Evolutionary conservation across 2,113 vertebrate species (phyloP), one percentile per base, ranked within the genome.

Genomic region (Apteryx mantelli): DNA sequence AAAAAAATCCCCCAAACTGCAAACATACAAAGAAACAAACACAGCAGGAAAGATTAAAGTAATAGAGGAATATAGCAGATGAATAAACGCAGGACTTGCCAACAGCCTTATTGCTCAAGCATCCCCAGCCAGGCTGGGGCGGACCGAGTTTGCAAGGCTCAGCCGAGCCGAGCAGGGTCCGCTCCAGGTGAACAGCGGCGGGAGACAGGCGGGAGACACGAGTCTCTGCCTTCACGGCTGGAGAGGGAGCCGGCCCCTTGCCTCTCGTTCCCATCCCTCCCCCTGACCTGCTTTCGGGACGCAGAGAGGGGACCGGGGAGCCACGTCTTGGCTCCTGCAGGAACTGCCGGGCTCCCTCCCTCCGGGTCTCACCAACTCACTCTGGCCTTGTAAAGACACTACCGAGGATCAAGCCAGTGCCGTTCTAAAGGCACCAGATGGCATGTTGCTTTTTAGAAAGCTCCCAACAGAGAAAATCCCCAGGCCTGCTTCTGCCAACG

Each of bases 51-150:
- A 58, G 32, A 11, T 60, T 30, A 34, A 60, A 34, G 56, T 32
- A 60, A 34, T 5, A 60, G 56, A 19, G 30, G 56, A 19, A 60
- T 9, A 6, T 60, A 60, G 34, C 19, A 21, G 56, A 32, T 19
- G 56, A 60, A 60, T 19, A 60, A 60, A 60, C 5, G 17, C 11
- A 32, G 17, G 56, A 34, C 56, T 34, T 34, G 56, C 56, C 30
- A 18, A 26, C 56, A 60, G 56, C 56, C 56, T 58, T 18, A 17
- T 16, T 16, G 30, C 56, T 55, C 14, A 26, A 58, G 56, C 56
- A 32, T 10, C 9, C 56, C 53, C 0, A 1, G 11, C 65, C 2
- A 0, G 13, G 17, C 34, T 76, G 30, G 11, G 25, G 9, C 13
- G 18, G 17, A 77, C 52, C 0, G 3, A 68, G 34, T 42, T 38